phyloP scores from a whole-genome alignment of 2,888 invertebrate species.

The Oligia strigilis region DNA sequence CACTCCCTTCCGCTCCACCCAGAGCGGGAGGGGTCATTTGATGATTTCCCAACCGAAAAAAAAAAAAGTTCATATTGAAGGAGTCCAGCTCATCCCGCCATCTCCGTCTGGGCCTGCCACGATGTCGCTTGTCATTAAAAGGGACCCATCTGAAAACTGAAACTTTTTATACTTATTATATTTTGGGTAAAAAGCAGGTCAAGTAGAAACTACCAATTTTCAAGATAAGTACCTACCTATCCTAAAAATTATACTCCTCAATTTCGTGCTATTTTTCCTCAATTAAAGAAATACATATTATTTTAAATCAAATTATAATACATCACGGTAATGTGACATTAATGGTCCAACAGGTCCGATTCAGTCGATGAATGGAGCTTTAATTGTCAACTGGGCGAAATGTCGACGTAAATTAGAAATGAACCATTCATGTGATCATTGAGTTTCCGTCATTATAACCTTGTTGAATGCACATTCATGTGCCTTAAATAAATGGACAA shows the following conservation, averaged over 20 bases:
- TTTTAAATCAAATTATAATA: neutral
- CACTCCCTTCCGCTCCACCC: no score
- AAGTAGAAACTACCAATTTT: neutral
- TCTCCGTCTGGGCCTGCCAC: no score
- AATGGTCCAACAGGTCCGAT: conserved; percentile 22
- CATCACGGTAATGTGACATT: neutral
- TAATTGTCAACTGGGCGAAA: conserved; percentile 52
- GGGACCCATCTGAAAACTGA: neutral
- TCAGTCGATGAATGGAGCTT: conserved; percentile 51
- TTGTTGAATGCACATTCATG: conserved; percentile 35
- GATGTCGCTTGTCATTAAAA: no score
- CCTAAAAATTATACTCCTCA: neutral
- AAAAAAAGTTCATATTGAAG: no score
- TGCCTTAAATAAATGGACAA: conserved; percentile 5
- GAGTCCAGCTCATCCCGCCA: no score
- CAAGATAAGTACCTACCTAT: no score
- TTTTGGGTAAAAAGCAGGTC: neutral
- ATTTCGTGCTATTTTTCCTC: neutral
- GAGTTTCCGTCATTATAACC: conserved; percentile 44
- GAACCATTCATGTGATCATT: conserved; percentile 63
- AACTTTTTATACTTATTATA: neutral
- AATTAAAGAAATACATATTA: neutral
- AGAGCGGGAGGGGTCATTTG: no score
- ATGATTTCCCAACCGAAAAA: no score
- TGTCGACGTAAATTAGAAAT: conserved; percentile 62